These are phyloP conservation scores for Apamea anceps DNA, from an alignment of 2,888 invertebrate species.

Conservation along the genomic window DNA sequence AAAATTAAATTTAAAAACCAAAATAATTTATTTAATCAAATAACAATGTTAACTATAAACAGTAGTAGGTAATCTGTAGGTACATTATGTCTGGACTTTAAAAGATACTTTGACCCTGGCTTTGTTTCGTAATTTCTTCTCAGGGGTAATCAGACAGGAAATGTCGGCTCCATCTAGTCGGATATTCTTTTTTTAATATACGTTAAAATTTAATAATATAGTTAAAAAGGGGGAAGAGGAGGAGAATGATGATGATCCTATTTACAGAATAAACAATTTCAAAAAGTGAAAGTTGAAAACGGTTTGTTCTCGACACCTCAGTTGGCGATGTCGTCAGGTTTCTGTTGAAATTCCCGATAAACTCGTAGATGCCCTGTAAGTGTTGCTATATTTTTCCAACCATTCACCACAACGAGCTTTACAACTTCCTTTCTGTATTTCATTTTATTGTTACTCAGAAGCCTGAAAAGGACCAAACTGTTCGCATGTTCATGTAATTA, in stretches of 20 bases:
- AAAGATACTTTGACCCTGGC: not conserved
- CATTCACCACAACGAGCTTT: not conserved
- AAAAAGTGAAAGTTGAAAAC: not conserved
- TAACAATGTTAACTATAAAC: no score
- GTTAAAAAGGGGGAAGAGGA: no score
- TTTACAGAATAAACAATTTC: not conserved
- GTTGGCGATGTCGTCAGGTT: not conserved
- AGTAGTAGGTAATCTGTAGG: no score
- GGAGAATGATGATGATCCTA: no score
- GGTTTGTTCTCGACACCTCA: not conserved
- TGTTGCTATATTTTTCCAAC: not conserved
- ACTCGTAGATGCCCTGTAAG: slow-evolving; percentile 10
- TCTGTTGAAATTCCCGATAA: slow-evolving; percentile 18
- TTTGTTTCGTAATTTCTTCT: not conserved
- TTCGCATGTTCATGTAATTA: not conserved
- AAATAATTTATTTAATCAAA: no score
- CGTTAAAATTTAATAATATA: no score
- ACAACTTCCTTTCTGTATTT: not conserved
- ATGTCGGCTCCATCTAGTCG: no score
- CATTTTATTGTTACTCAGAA: not conserved
- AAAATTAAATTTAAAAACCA: no score
- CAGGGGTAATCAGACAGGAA: not conserved
- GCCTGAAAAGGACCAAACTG: not conserved
- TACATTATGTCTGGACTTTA: not conserved
- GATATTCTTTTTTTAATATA: no score